A percentile compares a stretch with the other conserved stretches of the same genome.
Evolutionary conservation across 1,140 invertebrate species (phyloP).

Genomic region (Cydia strobilella): DNA sequence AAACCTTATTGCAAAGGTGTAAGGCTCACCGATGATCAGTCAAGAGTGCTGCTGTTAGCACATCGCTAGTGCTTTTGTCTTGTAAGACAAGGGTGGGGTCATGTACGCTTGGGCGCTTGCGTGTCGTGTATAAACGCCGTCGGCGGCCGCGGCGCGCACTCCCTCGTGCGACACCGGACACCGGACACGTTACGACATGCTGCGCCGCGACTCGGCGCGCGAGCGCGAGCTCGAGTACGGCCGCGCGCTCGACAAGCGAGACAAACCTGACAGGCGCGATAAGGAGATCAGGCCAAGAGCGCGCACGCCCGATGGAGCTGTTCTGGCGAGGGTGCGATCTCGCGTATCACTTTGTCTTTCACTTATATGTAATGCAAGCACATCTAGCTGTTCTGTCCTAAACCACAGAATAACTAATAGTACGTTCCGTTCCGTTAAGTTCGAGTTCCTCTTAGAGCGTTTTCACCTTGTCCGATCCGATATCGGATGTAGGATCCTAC

Average conservation of each 20-base stretch:
- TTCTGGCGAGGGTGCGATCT: slow-evolving; percentile 9
- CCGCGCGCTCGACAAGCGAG: background rate
- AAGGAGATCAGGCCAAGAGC: background rate
- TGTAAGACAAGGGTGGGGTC: background rate
- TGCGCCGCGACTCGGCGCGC: slow-evolving; percentile 31
- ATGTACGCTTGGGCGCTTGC: background rate
- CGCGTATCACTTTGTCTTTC: background rate
- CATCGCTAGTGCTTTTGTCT: background rate
- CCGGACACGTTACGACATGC: too few relatives aligned
- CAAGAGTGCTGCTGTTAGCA: background rate
- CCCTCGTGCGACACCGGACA: background rate
- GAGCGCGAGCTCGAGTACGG: background rate
- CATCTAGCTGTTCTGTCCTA: too few relatives aligned
- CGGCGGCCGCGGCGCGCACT: background rate
- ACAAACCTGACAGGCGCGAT: background rate
- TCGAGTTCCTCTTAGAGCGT: too few relatives aligned
- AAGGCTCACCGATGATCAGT: too few relatives aligned
- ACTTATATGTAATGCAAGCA: background rate
- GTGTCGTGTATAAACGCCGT: background rate
- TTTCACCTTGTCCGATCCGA: too few relatives aligned
- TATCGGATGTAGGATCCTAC: too few relatives aligned
- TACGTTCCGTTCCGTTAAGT: too few relatives aligned
- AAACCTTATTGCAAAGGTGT: too few relatives aligned
- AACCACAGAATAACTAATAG: too few relatives aligned
- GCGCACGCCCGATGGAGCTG: slow-evolving; percentile 13